Percentiles rank a stretch among this genome's conserved stretches.
phyloP scores from a whole-genome alignment of 2,888 invertebrate genomes.

The Cheilosia pagana region DNA sequence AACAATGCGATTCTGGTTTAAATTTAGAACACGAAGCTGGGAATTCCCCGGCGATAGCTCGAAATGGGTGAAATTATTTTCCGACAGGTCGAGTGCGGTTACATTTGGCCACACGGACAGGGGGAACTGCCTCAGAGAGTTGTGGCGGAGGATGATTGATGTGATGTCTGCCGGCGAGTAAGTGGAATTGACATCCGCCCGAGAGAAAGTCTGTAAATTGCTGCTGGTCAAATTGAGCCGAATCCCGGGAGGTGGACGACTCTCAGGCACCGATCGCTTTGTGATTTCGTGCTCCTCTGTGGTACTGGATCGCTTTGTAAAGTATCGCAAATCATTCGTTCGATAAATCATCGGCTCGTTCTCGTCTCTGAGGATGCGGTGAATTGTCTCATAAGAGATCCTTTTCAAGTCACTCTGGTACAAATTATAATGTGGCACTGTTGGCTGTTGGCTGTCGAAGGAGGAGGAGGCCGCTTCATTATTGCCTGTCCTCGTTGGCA shows the following conservation, averaged over 20 bases:
- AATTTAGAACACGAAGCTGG: conserved; percentile 73
- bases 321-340: conserved; percentile 78
- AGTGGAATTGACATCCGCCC: conserved; percentile 3
- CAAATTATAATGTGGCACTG: conserved; percentile 76
- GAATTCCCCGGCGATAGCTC: conserved; percentile 48
- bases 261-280: conserved; percentile 66
- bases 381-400: conserved; percentile 81
- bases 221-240: conserved; percentile 39
- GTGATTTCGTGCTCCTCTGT: conserved; percentile 66
- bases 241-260: background rate
- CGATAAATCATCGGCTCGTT: conserved; percentile 80
- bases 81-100: conserved; percentile 45
- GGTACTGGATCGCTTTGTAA: conserved; percentile 77
- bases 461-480: conserved; percentile 19
- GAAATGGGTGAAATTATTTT: conserved; percentile 55
- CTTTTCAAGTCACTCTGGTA: conserved; percentile 78
- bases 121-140: conserved; percentile 76
- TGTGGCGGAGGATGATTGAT: conserved; percentile 78
- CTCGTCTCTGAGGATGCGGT: conserved; percentile 82
- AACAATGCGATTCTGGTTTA: conserved; percentile 76
- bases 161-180: conserved; percentile 69
- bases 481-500: conserved; percentile 34
- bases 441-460: conserved; percentile 27
- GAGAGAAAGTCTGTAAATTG: conserved; percentile 23
- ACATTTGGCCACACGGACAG: conserved; percentile 75